Conservation (phyloP, 2,888 invertebrate genomes). For the Parthenolecanium corni region DNA sequence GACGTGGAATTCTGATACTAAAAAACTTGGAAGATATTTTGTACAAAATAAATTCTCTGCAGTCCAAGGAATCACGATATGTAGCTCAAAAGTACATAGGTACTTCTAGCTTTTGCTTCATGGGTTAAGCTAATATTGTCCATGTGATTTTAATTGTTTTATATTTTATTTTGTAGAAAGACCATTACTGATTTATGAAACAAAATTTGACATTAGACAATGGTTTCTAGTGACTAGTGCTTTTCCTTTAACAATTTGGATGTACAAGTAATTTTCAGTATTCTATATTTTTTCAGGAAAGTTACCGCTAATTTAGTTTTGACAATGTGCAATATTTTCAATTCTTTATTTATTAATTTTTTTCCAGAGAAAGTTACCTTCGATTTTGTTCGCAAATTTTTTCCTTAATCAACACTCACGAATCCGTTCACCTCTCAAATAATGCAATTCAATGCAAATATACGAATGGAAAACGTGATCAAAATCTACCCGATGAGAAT, state of each 20-base stretch:
- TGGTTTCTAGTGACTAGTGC: conserved; percentile 49
- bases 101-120: too few species aligned
- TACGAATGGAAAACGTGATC: conserved; percentile 41
- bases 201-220: conserved; percentile 48
- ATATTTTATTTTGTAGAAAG: conserved; percentile 41
- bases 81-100: conserved; percentile 49
- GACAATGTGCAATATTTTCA: neutral
- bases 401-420: conserved; percentile 43
- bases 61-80: conserved; percentile 37
- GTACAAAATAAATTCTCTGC: conserved; percentile 32
- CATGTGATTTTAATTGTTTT: too few species aligned
- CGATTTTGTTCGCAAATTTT: conserved; percentile 44
- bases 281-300: neutral
- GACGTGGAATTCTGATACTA: conserved; percentile 44
- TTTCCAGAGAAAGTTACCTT: conserved; percentile 43
- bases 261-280: conserved; percentile 41
- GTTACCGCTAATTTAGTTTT: neutral
- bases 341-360: neutral
- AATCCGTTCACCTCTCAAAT: conserved; percentile 46
- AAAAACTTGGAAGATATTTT: conserved; percentile 43
- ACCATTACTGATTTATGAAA: conserved; percentile 44
- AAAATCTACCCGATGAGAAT: conserved; percentile 58
- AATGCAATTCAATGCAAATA: conserved; percentile 44
- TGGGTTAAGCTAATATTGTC: too few species aligned
- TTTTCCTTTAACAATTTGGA: conserved; percentile 47